These are phyloP conservation scores for Sceliomorpha sp. DNA, from an alignment of 2,888 invertebrate species.

Conservation along the genomic window DNA sequence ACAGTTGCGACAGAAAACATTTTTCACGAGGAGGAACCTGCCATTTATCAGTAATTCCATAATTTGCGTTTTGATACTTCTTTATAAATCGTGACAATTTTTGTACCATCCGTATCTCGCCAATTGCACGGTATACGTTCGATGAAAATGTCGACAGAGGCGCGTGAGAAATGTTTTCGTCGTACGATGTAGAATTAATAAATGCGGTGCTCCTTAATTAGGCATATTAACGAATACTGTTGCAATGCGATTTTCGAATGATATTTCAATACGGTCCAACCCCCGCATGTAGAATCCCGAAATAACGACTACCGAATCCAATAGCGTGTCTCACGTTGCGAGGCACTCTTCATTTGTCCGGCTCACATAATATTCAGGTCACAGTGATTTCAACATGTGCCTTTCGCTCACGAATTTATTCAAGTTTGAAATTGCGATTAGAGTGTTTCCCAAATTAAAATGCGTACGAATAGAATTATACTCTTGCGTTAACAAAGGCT, in stretches of 20 bases:
- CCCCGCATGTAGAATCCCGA: conserved; percentile 50
- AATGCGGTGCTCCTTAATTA: conserved; percentile 39
- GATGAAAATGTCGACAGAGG: not conserved
- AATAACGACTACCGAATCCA: conserved; percentile 41
- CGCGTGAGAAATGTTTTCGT: conserved; percentile 31
- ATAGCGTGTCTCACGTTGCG: conserved; percentile 33
- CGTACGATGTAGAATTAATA: conserved; percentile 16
- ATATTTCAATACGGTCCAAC: conserved; percentile 26
- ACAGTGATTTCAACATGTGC: conserved; percentile 68
- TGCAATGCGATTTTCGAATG: conserved; percentile 16
- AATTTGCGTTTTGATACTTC: conserved; percentile 13
- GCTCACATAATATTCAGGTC: conserved; percentile 32
- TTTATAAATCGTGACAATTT: conserved; percentile 10
- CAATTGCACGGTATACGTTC: too few species aligned
- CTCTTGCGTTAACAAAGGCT: conserved; percentile 49
- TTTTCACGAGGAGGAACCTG: conserved; percentile 30
- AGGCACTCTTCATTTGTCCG: conserved; percentile 34
- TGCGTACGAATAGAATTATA: conserved; percentile 43
- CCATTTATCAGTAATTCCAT: conserved; percentile 21
- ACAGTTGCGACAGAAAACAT: conserved; percentile 27
- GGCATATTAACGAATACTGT: conserved; percentile 17
- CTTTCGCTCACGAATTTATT: conserved; percentile 66
- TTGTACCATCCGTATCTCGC: too few species aligned
- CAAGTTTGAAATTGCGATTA: conserved; percentile 47
- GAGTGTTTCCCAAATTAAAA: conserved; percentile 59